phyloP scores from a whole-genome alignment of 2,888 invertebrate genomes.

The Sarcophaga caerulescens region DNA sequence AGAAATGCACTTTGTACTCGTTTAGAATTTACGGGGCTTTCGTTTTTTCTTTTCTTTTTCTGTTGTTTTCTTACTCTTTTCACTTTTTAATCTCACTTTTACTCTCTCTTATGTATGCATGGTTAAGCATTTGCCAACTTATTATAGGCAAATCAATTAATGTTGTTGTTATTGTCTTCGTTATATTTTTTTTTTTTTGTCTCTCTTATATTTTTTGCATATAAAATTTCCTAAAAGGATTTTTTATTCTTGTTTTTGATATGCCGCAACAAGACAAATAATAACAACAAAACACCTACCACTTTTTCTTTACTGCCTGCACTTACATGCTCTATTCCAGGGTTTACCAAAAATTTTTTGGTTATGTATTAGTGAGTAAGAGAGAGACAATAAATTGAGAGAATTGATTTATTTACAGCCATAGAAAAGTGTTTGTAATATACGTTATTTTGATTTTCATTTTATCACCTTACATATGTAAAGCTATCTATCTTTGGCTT shows the following conservation, averaged over 20 bases:
- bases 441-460: too few relatives aligned
- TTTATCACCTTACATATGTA: too few relatives aligned
- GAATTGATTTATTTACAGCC: too few relatives aligned
- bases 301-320: background rate
- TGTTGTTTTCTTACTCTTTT: background rate
- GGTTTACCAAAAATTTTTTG: too few relatives aligned
- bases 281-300: background rate
- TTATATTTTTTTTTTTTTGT: conserved; percentile 11
- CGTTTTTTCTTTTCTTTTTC: background rate
- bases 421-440: too few relatives aligned
- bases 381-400: too few relatives aligned
- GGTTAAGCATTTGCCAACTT: conserved; percentile 63
- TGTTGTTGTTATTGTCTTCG: conserved; percentile 3
- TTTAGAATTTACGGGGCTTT: conserved; percentile 15
- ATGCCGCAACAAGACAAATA: conserved; percentile 36
- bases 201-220: too few relatives aligned
- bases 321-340: background rate
- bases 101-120: background rate
- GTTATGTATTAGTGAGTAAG: too few relatives aligned
- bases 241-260: conserved; percentile 31
- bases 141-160: conserved; percentile 28
- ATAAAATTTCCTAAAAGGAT: background rate
- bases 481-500: too few relatives aligned
- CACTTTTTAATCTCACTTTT: background rate
- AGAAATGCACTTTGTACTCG: conserved; percentile 65